A percentile compares a stretch with the other conserved stretches of the same genome.
phyloP scores from a whole-genome alignment of 2,797 vertebrate species.

The Aselliscus stoliczkanus region DNA sequence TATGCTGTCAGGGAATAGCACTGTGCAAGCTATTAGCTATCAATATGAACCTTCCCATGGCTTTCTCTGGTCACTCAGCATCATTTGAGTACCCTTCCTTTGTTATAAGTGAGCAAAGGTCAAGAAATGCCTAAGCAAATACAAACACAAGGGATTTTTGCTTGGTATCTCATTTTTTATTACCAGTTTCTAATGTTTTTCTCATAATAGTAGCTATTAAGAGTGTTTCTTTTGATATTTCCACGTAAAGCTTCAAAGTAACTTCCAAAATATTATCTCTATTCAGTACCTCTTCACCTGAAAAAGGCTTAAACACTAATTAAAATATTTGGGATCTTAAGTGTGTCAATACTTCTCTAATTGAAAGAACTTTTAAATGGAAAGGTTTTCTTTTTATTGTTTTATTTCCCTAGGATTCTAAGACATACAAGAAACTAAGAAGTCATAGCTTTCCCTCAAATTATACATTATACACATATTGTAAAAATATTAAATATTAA shows the following conservation, averaged over 20 bases:
- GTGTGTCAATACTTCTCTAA: neutral
- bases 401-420: slow-evolving; percentile 18
- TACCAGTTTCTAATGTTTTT: neutral
- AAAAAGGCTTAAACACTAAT: slow-evolving; percentile 21
- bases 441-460: neutral
- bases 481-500: slow-evolving; percentile 36
- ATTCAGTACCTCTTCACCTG: neutral
- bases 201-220: neutral
- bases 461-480: neutral
- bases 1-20: neutral
- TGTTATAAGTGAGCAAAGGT: neutral
- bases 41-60: neutral
- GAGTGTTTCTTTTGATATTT: neutral
- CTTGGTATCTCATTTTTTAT: neutral
- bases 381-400: neutral
- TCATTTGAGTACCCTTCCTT: neutral
- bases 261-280: neutral
- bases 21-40: neutral
- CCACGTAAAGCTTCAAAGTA: slow-evolving; percentile 9
- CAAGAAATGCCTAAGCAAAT: slow-evolving; percentile 12
- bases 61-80: neutral
- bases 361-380: slow-evolving; percentile 5
- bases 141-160: slow-evolving; percentile 4
- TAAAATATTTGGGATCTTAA: neutral
- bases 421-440: slow-evolving; percentile 16